phyloP scores from a whole-genome alignment of 2,888 invertebrate genomes.

The Mesorhabditis belari region DNA sequence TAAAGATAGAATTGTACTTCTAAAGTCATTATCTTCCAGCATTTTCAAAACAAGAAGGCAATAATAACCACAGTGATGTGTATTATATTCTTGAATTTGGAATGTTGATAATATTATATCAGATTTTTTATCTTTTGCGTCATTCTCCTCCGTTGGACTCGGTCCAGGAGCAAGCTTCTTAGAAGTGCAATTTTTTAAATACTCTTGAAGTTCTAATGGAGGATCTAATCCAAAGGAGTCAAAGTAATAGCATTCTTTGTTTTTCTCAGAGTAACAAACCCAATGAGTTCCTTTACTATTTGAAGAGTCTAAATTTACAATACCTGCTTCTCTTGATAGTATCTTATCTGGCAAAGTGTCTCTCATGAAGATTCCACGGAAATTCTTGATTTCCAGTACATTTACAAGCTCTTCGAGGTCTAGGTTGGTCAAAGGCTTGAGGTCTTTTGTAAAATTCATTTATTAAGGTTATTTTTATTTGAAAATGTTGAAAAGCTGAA shows the following conservation, averaged over 20 bases:
- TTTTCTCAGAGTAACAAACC: slow-evolving; percentile 14
- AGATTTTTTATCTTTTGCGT: slow-evolving; percentile 12
- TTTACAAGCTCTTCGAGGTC: slow-evolving; percentile 11
- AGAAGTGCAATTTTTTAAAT: slow-evolving; percentile 8
- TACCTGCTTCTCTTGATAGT: slow-evolving; percentile 14
- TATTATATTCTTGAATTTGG: slow-evolving; percentile 20
- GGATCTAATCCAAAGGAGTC: slow-evolving; percentile 21
- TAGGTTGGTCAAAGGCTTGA: slow-evolving; percentile 12
- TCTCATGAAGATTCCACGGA: slow-evolving; percentile 18
- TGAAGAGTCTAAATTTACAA: slow-evolving; percentile 17
- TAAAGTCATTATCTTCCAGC: slow-evolving; percentile 6
- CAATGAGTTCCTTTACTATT: slow-evolving; percentile 17
- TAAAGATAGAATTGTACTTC: neutral
- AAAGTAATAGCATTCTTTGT: slow-evolving; percentile 14
- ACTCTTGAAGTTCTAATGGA: slow-evolving; percentile 12
- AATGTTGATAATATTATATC: slow-evolving; percentile 12
- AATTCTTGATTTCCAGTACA: slow-evolving; percentile 10
- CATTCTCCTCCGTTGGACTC: too few relatives aligned
- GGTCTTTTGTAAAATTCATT: too few relatives aligned
- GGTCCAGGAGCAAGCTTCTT: too few relatives aligned
- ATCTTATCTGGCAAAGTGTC: slow-evolving; percentile 10
- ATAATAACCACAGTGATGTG: slow-evolving; percentile 26
- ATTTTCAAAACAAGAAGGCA: slow-evolving; percentile 14
- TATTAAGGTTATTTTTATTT: too few relatives aligned
- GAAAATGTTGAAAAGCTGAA: too few relatives aligned